Percentiles rank a stretch among this genome's conserved stretches.
phyloP scores from a whole-genome alignment of 1,140 invertebrate genomes.

The Cecropterus lyciades region DNA sequence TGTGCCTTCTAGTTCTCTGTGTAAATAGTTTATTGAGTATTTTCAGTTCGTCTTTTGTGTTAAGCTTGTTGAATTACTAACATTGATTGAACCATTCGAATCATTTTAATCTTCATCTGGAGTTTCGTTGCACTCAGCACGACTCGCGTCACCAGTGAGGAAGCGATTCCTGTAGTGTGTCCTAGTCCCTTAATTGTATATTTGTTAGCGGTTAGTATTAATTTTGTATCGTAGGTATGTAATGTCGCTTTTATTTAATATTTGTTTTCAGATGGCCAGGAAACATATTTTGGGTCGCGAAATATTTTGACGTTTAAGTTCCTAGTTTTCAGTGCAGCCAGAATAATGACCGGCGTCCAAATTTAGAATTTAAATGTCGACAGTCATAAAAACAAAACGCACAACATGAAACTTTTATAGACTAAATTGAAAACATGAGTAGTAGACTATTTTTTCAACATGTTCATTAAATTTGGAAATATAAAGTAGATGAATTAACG shows the following conservation, averaged over 20 bases:
- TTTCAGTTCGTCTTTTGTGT: conserved; percentile 26
- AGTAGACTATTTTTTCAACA: conserved; percentile 3
- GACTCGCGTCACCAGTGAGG: conserved; percentile 30
- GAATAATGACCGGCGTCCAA: neutral
- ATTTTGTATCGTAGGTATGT: conserved; percentile 29
- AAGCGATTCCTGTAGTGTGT: conserved; percentile 50
- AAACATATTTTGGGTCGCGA: conserved; percentile 28
- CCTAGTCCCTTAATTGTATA: conserved; percentile 56
- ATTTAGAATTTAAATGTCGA: conserved; percentile 8
- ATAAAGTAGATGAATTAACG: conserved; percentile 19
- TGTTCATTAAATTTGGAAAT: conserved; percentile 20
- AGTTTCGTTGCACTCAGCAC: conserved; percentile 3
- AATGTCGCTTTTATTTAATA: conserved; percentile 22
- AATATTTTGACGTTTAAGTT: conserved; percentile 31
- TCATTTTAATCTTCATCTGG: conserved; percentile 18
- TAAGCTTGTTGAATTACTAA: conserved; percentile 33
- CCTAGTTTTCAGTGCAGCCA: conserved; percentile 32
- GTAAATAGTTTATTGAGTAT: conserved; percentile 58
- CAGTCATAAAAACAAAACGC: conserved; percentile 17
- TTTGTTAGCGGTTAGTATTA: conserved; percentile 45
- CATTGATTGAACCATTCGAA: conserved; percentile 21
- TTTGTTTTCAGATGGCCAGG: conserved; percentile 25
- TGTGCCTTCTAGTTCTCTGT: conserved; percentile 79
- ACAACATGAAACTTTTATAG: conserved; percentile 22
- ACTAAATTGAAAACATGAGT: conserved; percentile 8